Base-by-base conservation (phyloP, 2,113 vertebrate genomes). In the Platycercus adscitus region DNA sequence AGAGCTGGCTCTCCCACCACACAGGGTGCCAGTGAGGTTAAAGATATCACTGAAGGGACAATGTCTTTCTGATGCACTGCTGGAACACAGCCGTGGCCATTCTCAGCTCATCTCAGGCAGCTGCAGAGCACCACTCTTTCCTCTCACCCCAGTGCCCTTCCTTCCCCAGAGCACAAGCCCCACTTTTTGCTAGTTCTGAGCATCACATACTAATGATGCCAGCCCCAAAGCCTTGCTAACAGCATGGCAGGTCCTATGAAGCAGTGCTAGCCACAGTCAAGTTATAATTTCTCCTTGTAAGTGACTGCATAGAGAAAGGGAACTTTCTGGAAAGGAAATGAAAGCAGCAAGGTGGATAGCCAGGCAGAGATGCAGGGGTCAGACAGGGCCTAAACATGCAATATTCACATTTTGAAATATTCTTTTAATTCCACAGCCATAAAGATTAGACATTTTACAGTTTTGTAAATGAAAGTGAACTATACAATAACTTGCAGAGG, bases 371-470 rank as follows among this genome's bases (percentile, higher is more conserved):
- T 65, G 65, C n/a, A 47, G 64, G 44, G 37, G 46, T 61, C 72
- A 83, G 77, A 75, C 1, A 60, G 55, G 53, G 43, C 85, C 85
- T 88, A 47, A 85, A 65, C 29, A 35, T 33, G 71, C 73, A 65
- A 72, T 80, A 89, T 56, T 91, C 77, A 37, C 37, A 41, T 82
- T 72, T 84, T 82, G 75, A 92, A 84, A 89, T 72, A 65, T 19
- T 92, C 44, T 79, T 89, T 89, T 89, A 81, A 96, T 91, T 94
- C 37, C 25, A 39, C n/a, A 58, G 8, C 25, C 25, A 26, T 80
- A 56, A 76, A 69, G 35, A 68, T 33, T 63, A 31, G 25, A 94
- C 58, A 53, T 69, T 55, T 89, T 73, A 65, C 4, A n/a, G 56
- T 49, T 91, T 50, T 70, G 63, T 83, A 91, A 93, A 87, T 35